These are phyloP conservation scores for Nothura maculosa DNA, from an alignment of 2,797 vertebrate species.

Conservation along the genomic window DNA sequence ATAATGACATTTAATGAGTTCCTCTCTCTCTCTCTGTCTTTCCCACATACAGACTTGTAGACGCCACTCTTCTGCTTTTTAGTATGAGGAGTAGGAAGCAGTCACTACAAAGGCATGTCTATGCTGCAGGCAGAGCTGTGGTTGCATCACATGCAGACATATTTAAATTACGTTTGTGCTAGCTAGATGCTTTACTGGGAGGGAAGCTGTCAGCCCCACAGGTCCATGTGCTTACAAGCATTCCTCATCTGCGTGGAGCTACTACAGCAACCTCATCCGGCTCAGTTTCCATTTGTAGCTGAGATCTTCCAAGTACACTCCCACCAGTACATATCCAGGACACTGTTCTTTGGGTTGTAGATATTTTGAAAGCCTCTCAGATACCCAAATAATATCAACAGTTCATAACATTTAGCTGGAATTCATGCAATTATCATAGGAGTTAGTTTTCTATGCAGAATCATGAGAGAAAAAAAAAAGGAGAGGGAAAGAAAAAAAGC, in stretches of 20 bases:
- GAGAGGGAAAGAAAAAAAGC: background rate
- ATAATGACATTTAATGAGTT: slow-evolving; percentile 71
- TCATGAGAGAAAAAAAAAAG: background rate
- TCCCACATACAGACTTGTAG: slow-evolving; percentile 64
- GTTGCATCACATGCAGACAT: slow-evolving; percentile 14
- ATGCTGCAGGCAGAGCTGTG: background rate
- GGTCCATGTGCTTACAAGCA: background rate
- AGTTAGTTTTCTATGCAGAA: background rate
- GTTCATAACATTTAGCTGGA: background rate
- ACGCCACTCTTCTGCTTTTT: slow-evolving; percentile 55
- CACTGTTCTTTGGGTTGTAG: background rate
- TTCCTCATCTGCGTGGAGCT: background rate
- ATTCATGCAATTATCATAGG: background rate
- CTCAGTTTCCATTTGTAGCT: background rate
- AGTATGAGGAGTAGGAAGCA: background rate
- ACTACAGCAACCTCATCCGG: background rate
- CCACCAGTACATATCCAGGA: background rate
- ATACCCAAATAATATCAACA: background rate
- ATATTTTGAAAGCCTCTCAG: background rate
- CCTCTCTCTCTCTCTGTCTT: slow-evolving; percentile 8
- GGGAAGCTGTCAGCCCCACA: background rate
- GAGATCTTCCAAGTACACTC: background rate
- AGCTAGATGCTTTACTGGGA: background rate
- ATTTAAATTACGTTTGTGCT: background rate
- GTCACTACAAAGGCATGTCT: slow-evolving; percentile 52